Conservation (phyloP, 2,888 invertebrate genomes). For the Leptogaster cylindrica region DNA sequence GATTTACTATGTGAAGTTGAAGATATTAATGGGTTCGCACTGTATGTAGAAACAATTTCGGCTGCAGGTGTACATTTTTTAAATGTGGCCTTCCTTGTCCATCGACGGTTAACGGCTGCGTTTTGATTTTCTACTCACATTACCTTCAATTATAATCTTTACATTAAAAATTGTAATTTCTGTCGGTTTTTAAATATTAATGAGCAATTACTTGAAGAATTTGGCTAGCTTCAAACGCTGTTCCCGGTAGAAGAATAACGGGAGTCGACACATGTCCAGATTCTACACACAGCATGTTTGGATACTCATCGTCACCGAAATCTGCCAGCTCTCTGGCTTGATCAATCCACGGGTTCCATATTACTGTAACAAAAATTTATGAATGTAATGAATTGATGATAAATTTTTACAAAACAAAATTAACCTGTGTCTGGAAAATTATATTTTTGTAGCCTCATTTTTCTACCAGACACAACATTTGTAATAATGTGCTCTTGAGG, state of each 20-base stretch:
- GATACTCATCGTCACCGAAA: conserved; percentile 96
- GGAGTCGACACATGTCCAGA: conserved; percentile 89
- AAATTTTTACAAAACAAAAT: conserved; percentile 38
- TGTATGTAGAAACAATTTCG: not conserved
- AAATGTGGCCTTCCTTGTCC: conserved; percentile 4
- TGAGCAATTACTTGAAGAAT: conserved; percentile 73
- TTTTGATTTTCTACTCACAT: conserved; percentile 61
- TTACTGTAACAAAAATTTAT: conserved; percentile 65
- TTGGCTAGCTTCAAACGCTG: conserved; percentile 91
- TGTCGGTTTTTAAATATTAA: conserved; percentile 34
- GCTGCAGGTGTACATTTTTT: not conserved
- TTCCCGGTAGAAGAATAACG: conserved; percentile 85
- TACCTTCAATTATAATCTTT: conserved; percentile 61
- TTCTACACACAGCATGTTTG: conserved; percentile 96
- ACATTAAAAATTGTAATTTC: conserved; percentile 34
- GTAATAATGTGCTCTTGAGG: conserved; percentile 92
- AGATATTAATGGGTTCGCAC: not conserved
- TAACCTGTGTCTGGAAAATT: conserved; percentile 92
- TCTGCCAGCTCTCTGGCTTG: conserved; percentile 91
- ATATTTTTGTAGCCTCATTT: conserved; percentile 91
- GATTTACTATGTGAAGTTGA: not conserved
- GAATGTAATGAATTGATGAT: not conserved
- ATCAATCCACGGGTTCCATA: conserved; percentile 97
- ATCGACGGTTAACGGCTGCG: conserved; percentile 58
- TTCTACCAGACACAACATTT: conserved; percentile 88